Conservation (phyloP, 1,140 invertebrate genomes). For the Sogatella furcifera region DNA sequence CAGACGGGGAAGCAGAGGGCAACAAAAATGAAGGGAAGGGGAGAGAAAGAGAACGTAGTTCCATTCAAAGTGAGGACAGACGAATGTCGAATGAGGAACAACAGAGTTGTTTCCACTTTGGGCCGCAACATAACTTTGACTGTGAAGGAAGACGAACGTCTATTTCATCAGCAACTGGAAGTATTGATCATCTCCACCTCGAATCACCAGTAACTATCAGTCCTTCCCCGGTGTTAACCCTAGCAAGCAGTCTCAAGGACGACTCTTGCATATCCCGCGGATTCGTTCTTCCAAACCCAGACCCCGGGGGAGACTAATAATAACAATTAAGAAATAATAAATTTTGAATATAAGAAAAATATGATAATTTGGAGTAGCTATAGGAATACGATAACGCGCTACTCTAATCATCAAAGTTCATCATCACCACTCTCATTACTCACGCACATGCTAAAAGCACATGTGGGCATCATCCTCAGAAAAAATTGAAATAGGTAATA, state of each 20-base stretch:
- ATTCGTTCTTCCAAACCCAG: constrained; percentile 27
- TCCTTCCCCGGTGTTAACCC: constrained; percentile 30
- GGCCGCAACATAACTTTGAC: constrained; percentile 20
- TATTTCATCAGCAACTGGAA: constrained; percentile 1
- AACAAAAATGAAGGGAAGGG: background rate
- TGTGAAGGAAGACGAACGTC: constrained; percentile 9
- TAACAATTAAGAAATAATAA: too few species aligned
- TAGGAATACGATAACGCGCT: too few species aligned
- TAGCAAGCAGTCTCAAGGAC: constrained; percentile 34
- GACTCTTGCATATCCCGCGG: constrained; percentile 31
- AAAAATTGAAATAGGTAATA: too few species aligned
- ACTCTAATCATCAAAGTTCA: too few species aligned
- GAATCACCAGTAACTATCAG: constrained; percentile 8
- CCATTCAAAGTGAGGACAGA: background rate
- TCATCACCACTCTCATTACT: too few species aligned
- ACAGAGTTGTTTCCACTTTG: background rate
- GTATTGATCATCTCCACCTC: background rate
- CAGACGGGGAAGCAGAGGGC: background rate
- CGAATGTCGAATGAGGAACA: background rate
- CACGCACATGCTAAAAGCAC: too few species aligned
- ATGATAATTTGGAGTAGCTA: too few species aligned
- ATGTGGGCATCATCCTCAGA: too few species aligned
- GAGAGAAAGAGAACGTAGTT: background rate
- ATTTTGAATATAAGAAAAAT: too few species aligned
- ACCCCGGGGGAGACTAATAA: too few species aligned